Evolutionary conservation across 1,140 invertebrate species (phyloP).

Genomic region (Popillia japonica): DNA sequence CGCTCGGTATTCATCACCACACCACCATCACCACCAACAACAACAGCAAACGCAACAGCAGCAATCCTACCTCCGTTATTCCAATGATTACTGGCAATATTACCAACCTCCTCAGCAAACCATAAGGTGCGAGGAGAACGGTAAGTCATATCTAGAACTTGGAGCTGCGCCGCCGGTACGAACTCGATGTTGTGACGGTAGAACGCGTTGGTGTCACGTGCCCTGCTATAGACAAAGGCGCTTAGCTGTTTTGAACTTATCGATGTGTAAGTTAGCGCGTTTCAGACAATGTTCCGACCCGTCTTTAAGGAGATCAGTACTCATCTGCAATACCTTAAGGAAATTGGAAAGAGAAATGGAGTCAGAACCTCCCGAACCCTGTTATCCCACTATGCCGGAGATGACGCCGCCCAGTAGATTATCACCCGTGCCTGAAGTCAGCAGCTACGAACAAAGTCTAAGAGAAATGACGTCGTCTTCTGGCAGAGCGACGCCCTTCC

Average conservation of each 20-base stretch:
- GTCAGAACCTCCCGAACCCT: slow-evolving; percentile 57
- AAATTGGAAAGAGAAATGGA: slow-evolving; percentile 91
- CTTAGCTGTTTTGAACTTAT: slow-evolving; percentile 89
- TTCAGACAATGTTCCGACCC: slow-evolving; percentile 89
- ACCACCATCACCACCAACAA: slow-evolving; percentile 58
- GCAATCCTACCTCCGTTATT: slow-evolving; percentile 50
- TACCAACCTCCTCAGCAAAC: slow-evolving; percentile 73
- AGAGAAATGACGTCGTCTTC: slow-evolving; percentile 61
- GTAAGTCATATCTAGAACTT: slow-evolving; percentile 88
- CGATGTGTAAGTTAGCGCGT: slow-evolving; percentile 89
- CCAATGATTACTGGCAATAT: slow-evolving; percentile 63
- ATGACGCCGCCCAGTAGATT: slow-evolving; percentile 62
- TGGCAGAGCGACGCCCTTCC: slow-evolving; percentile 71
- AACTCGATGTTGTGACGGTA: slow-evolving; percentile 68
- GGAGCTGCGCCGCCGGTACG: slow-evolving; percentile 68
- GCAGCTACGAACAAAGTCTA: slow-evolving; percentile 65
- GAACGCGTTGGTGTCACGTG: slow-evolving; percentile 77
- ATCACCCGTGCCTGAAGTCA: slow-evolving; percentile 60
- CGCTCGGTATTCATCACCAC: slow-evolving; percentile 46
- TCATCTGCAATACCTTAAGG: slow-evolving; percentile 93
- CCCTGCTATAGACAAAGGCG: slow-evolving; percentile 85
- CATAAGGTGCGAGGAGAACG: slow-evolving; percentile 87
- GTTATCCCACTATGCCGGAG: slow-evolving; percentile 54
- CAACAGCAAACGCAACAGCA: slow-evolving; percentile 43
- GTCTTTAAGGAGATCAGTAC: slow-evolving; percentile 88